Percentiles rank a stretch among this genome's conserved stretches.
Conservation (phyloP, 2,113 vertebrate species). For the Neolamprologus devosi region DNA sequence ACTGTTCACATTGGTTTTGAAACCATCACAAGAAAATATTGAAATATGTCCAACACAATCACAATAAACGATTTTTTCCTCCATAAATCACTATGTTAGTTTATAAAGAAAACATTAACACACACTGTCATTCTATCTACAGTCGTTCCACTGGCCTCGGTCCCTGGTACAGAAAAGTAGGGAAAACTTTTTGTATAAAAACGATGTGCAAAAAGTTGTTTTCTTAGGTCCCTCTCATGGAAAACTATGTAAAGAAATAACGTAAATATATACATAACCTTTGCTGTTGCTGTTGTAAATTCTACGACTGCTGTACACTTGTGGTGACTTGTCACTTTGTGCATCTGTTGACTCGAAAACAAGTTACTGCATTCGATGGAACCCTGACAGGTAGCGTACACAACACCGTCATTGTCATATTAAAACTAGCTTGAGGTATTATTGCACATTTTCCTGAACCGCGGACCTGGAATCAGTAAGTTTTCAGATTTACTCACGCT, state of each 20-base stretch:
- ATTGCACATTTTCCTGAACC: slow-evolving; percentile 53
- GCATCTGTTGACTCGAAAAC: slow-evolving; percentile 28
- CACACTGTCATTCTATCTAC: slow-evolving; percentile 51
- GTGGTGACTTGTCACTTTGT: slow-evolving; percentile 27
- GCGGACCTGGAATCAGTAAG: slow-evolving; percentile 7
- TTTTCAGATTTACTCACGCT: neutral
- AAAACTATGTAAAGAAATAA: slow-evolving; percentile 29
- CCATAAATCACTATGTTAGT: slow-evolving; percentile 47
- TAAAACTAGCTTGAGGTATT: slow-evolving; percentile 59
- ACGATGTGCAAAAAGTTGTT: slow-evolving; percentile 55
- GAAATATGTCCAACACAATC: slow-evolving; percentile 65
- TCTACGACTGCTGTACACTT: slow-evolving; percentile 16
- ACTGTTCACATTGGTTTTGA: slow-evolving; percentile 37
- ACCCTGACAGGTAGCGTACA: slow-evolving; percentile 7
- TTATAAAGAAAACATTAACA: slow-evolving; percentile 56
- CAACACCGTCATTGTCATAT: neutral
- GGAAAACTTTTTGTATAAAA: slow-evolving; percentile 40
- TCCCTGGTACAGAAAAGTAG: slow-evolving; percentile 45
- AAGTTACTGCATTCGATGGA: slow-evolving; percentile 27
- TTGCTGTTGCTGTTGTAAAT: neutral
- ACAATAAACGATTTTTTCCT: slow-evolving; percentile 41
- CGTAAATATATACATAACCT: slow-evolving; percentile 31
- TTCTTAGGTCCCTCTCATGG: slow-evolving; percentile 42
- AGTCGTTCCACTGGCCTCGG: slow-evolving; percentile 49
- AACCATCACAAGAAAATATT: slow-evolving; percentile 64